Conservation (phyloP, 2,888 invertebrate genomes). For the Tridacna crocea region DNA sequence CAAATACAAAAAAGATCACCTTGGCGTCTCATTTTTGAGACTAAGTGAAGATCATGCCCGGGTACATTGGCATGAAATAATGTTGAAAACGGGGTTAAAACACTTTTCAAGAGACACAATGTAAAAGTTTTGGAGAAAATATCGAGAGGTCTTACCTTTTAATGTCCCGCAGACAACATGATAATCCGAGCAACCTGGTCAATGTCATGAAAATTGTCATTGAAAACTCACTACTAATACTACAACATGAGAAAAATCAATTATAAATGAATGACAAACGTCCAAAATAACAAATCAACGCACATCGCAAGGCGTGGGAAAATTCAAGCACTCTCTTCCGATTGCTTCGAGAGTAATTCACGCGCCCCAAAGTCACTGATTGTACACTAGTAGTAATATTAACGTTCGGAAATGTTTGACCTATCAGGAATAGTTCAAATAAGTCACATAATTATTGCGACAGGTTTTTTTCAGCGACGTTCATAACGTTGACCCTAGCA, state of each 20-base stretch:
- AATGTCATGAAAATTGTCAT: constrained; percentile 26
- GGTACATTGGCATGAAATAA: background rate
- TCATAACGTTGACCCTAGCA: too few species aligned
- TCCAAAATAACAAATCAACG: background rate
- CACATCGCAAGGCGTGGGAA: background rate
- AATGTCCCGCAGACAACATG: constrained; percentile 16
- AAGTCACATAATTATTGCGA: too few species aligned
- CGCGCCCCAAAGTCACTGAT: background rate
- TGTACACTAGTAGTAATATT: background rate
- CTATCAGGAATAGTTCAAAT: too few species aligned
- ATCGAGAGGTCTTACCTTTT: constrained; percentile 5
- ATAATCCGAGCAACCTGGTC: constrained; percentile 17
- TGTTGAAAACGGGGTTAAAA: background rate
- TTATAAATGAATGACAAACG: constrained; percentile 2
- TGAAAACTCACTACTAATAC: constrained; percentile 7
- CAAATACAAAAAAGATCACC: too few species aligned
- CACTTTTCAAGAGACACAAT: background rate
- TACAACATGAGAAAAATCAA: background rate
- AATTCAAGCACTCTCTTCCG: constrained; percentile 4
- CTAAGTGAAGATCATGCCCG: background rate
- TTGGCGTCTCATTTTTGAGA: too few species aligned
- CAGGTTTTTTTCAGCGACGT: too few species aligned
- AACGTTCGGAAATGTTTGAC: background rate
- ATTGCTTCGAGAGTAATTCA: background rate
- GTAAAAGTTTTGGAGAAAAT: background rate